A percentile compares a stretch with the other conserved stretches of the same genome.
Evolutionary conservation across 2,797 vertebrate genomes (phyloP).

Genomic region (Protonibea diacanthus): DNA sequence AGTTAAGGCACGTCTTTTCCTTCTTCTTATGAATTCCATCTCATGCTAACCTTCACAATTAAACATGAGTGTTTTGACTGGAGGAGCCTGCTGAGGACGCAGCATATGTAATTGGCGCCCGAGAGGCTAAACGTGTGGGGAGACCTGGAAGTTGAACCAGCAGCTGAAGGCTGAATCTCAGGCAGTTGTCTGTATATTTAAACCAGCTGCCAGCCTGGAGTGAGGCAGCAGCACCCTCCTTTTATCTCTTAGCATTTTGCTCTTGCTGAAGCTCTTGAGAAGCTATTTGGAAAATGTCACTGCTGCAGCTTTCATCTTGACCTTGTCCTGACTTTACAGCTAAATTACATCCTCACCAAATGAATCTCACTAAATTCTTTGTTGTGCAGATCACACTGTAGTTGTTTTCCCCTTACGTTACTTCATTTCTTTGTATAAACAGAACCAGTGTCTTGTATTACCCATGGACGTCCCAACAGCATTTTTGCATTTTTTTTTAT

Average conservation of each 20-base stretch:
- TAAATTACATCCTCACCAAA: conserved; percentile 11
- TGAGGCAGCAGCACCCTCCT: not conserved
- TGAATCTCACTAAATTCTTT: not conserved
- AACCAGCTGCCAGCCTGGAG: conserved; percentile 11
- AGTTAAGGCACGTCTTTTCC: not conserved
- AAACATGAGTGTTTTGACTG: not conserved
- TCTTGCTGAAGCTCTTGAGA: conserved; percentile 5
- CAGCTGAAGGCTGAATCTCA: conserved; percentile 15
- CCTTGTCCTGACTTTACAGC: not conserved
- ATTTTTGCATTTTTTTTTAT: conserved; percentile 27
- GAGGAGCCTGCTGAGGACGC: not conserved
- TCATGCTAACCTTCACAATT: conserved; percentile 3
- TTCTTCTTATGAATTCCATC: not conserved
- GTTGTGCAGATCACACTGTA: not conserved
- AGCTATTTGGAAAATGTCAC: conserved; percentile 31
- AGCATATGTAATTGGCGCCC: conserved; percentile 13
- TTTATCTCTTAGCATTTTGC: conserved; percentile 16
- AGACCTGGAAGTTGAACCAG: conserved; percentile 12
- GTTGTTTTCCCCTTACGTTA: not conserved
- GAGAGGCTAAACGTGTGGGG: not conserved
- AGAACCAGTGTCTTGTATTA: conserved; percentile 24
- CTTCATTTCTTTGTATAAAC: conserved; percentile 6
- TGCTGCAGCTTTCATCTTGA: conserved; percentile 23
- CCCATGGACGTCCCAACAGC: conserved; percentile 4
- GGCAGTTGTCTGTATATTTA: conserved; percentile 13